These are phyloP conservation scores for Hippocampus abdominalis DNA, from an alignment of 2,113 vertebrate species.

Conservation along the genomic window DNA sequence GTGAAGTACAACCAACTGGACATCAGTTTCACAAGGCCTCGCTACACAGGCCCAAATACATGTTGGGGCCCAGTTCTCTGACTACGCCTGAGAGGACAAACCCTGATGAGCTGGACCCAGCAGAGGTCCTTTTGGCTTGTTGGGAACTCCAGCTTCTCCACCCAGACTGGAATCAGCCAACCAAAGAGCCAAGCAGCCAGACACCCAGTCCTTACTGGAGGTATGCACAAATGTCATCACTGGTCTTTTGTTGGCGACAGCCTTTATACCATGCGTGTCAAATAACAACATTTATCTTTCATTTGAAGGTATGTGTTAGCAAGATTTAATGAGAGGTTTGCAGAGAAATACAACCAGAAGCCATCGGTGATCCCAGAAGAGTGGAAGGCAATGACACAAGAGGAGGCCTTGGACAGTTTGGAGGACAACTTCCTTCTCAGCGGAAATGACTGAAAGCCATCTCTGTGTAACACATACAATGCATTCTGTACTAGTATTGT, in stretches of 20 bases:
- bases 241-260: neutral
- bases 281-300: neutral
- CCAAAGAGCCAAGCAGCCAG: constrained; percentile 33
- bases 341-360: constrained; percentile 40
- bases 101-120: constrained; percentile 24
- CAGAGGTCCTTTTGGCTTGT: constrained; percentile 17
- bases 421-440: constrained; percentile 18
- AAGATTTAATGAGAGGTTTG: constrained; percentile 60
- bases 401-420: constrained; percentile 57
- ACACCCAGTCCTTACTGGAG: constrained; percentile 61
- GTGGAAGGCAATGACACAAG: constrained; percentile 56
- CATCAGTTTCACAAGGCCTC: constrained; percentile 58
- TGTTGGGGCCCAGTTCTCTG: constrained; percentile 34
- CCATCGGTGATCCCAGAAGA: constrained; percentile 50
- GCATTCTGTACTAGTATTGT: neutral
- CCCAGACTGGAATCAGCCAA: constrained; percentile 57
- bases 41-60: constrained; percentile 62
- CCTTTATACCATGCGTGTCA: neutral
- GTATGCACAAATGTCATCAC: constrained; percentile 28
- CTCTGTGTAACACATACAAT: neutral
- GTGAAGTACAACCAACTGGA: constrained; percentile 47
- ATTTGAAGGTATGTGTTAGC: constrained; percentile 58
- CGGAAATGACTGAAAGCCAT: neutral
- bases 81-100: constrained; percentile 28
- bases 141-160: constrained; percentile 41